Evolutionary conservation across 2,113 vertebrate species (phyloP), one percentile per base, ranked within the genome.

Genomic region (Oreotrochilus melanogaster): DNA sequence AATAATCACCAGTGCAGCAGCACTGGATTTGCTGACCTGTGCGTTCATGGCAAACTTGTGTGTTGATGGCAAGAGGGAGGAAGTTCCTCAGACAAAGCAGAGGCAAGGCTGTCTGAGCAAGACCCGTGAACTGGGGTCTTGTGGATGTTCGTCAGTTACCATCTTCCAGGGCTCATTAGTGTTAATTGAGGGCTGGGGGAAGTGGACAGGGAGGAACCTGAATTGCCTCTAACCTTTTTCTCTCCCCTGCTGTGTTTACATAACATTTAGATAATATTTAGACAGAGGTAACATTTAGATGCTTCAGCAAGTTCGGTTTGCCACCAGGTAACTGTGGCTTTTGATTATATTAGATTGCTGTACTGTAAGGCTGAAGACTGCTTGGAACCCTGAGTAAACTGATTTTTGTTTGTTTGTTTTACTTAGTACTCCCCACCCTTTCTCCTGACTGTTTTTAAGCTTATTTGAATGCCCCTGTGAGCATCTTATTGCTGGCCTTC

Each of bases 51-150:
- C 1, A 2, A 81, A 30, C 43, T 54, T 27, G 25, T 0, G 3
- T 60, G 60, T 75, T 94, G 64, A 65, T 56, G 70, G 92, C 30
- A 31, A 83, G 62, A 1, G 0, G 60, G 87, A 91, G 93, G 89
- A 94, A 89, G 85, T 74, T 93, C 51, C 53, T 78, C 61, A 93
- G 84, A 89, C 78, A 79, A 71, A 91, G 73, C 37, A 84, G 64
- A 85, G 58, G 56, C 64, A 67, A 70, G 39, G 62, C 61, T 75
- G 70, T 85, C 78, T 56, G 53, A 39, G 65, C 78, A 71, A 25
- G 69, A 39, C 25, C 57, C 15, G n/a, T 60, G 54, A 65, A 47
- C 18, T 14, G 39, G 48, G 12, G 23, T 61, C 81, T 60, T 39
- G 76, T 16, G 66, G 28, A 37, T 60, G 16, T 45, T 18, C 57